Base-by-base conservation (phyloP, 2,888 invertebrate genomes). In the Chymomyza amoena region DNA sequence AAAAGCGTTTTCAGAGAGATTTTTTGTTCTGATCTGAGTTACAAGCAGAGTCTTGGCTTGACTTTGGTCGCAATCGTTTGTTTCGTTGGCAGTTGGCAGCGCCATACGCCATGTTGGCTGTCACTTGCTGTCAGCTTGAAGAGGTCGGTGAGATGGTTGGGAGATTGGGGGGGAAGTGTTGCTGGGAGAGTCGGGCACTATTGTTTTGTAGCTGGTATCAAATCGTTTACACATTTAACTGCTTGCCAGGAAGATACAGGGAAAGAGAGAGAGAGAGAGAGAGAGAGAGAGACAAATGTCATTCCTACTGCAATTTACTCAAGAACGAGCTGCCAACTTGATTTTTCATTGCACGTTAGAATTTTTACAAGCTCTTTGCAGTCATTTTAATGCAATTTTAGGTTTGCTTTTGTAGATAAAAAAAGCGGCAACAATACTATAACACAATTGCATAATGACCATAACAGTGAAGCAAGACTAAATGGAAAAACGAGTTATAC, bases 21-120 rank as follows among this genome's bases (percentile, higher is more conserved):
- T 18, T 25, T 6, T 54, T n/a, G 54, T 18, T 9, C 54, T 54
- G 54, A 18, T 54, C 54, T 10, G 20, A 54, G 9, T 67, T 52
- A 50, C 68, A 72, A 45, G 6, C 13, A 45, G 13, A 4, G 39
- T 45, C 13, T n/a, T 56, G 45, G 9, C 45, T 20, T 4, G 32
- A 32, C 18, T 61, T 16, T 57, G 51, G 65, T 69, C 69, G 73
- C 73, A 73, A 69, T 78, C 76, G 78, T 76, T 78, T 73, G 77
- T 69, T 74, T 78, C 72, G 74, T 32, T 76, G 76, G 72, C 75
- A 72, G 73, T 71, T 77, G 76, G 75, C 76, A 81, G 74, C 77
- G 81, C 78, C 81, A 84, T 81, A 79, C 82, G 85, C 78, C 85
- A 85, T 84, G 87, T 88, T 78, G 77, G 70, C 75, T 84, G 85